Percentiles rank a stretch among this genome's conserved stretches.
These are phyloP conservation scores for Brachionus angularis DNA, from an alignment of 1,140 invertebrate genomes.

Conservation along the genomic window DNA sequence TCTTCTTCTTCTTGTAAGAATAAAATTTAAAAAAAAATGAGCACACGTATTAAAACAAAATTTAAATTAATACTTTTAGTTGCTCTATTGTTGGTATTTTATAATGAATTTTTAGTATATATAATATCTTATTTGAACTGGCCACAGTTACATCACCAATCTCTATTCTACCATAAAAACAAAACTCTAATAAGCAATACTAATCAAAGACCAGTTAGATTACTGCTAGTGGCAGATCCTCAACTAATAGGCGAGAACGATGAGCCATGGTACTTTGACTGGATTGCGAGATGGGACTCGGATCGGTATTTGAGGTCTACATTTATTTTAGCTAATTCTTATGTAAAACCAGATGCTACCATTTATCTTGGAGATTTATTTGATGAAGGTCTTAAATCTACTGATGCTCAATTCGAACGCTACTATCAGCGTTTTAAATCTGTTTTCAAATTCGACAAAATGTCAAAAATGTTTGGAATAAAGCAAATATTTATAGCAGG, in stretches of 20 bases:
- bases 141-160: slow-evolving; percentile 5
- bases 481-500: slow-evolving; percentile 81
- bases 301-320: slow-evolving; percentile 76
- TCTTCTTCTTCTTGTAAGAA: too few relatives aligned
- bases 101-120: slow-evolving; percentile 24
- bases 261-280: slow-evolving; percentile 63
- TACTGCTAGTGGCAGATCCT: slow-evolving; percentile 80
- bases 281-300: slow-evolving; percentile 69
- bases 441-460: slow-evolving; percentile 48
- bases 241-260: slow-evolving; percentile 76
- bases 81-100: not conserved
- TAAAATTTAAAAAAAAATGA: slow-evolving; percentile 2
- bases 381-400: slow-evolving; percentile 80
- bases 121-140: slow-evolving; percentile 5
- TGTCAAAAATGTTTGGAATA: slow-evolving; percentile 48
- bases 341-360: slow-evolving; percentile 76
- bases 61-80: not conserved
- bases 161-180: slow-evolving; percentile 21
- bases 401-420: slow-evolving; percentile 62
- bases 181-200: not conserved
- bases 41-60: not conserved
- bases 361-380: slow-evolving; percentile 84
- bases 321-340: slow-evolving; percentile 67
- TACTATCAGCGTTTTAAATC: slow-evolving; percentile 51
- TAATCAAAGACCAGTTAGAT: slow-evolving; percentile 13